Base-by-base conservation (phyloP, 1,140 invertebrate genomes). In the Drosophila repletoides region DNA sequence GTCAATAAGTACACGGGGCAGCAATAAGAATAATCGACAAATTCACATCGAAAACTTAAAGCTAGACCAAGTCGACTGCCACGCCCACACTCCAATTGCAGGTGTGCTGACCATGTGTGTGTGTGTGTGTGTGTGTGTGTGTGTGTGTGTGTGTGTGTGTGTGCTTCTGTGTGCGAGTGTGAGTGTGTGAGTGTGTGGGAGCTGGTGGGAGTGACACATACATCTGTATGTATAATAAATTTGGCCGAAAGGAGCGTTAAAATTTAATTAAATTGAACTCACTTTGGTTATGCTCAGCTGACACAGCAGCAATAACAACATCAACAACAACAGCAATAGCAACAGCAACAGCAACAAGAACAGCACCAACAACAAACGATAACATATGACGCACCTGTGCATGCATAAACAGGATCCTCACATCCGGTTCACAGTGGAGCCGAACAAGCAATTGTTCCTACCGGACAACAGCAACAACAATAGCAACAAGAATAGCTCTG, bases 401-500 rank as follows among this genome's bases (percentile, higher is more conserved):
- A 59, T 60, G 36, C 59, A 58, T 51, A 69, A 49, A 64, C 45
- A 48, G 12, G n/a, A 59, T 31, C 53, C n/a, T 31, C n/a, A 29
- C 41, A 59, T 19, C n/a, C 2, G 21, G 64, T 10, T 24, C 10
- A 58, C 53, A 46, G 31, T 26, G 43, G 41, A 5, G 12, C 10
- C 33, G 15, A 22, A 6, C 33, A 14, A 24, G 12, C 36, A 36
- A n/a, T 9, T 34, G 40, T 3, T n/a, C 7, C 34, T 22, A 22
- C 12, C 31, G 10, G 7, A 0, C 19, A 26, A 15, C 22, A 19
- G 4, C 36, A 60, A 3, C 29, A 29, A 7, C 17, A 22, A 6
- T n/a, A 12, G n/a, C 52, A 40, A 59, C 28, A 40, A 19, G 24
- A 36, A 41, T 48, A 41, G 36, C 51, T 34, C 10, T 56, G 31